Base-by-base conservation (phyloP, 2,888 invertebrate species). In the Troilus luridus region DNA sequence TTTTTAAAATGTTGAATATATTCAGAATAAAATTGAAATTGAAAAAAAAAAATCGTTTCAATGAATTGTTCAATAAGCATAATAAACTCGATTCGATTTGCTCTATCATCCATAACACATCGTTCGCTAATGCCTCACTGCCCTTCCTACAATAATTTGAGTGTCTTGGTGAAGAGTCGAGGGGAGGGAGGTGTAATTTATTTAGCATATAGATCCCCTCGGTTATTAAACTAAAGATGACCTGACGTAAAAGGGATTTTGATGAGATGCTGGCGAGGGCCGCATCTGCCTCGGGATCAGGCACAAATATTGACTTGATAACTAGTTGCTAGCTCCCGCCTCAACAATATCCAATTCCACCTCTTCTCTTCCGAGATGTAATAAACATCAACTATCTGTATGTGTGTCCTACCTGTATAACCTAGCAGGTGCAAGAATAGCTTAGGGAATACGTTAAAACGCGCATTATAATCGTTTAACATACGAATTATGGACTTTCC, bases 171-270 rank as follows among this genome's bases (percentile, higher is more conserved):
- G 72, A 85, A 56, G 85, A 41, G 2, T 41, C 5, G 41, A 41
- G 41, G 41, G 41, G 41, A 41, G 2, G 41, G 41, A 5, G 56
- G 85, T 12, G 12, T n/a, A 85, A 56, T 85, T 85, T 85, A 85
- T 85, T 85, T 56, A 56, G 85, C 85, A 85, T 85, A 85, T 85
- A 85, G 85, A 85, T 85, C 58, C 85, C 56, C n/a, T n/a, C n/a
- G 85, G 85, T 85, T 85, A 85, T 85, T 85, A 85, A 85, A 85
- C 85, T 85, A 85, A 85, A 85, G 85, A 85, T 85, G 85, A 85
- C 85, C 85, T 14, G 11, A 56, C 56, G 56, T 85, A 56, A 85
- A 85, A 85, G 85, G 85, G 85, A 58, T 85, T 85, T 85, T 85
- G 85, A 85, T 85, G 85, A 85, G 85, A 56, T 85, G 85, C 85